Evolutionary conservation across 2,113 vertebrate species (phyloP), one percentile per base, ranked within the genome.

Genomic region (Macquaria australasica): DNA sequence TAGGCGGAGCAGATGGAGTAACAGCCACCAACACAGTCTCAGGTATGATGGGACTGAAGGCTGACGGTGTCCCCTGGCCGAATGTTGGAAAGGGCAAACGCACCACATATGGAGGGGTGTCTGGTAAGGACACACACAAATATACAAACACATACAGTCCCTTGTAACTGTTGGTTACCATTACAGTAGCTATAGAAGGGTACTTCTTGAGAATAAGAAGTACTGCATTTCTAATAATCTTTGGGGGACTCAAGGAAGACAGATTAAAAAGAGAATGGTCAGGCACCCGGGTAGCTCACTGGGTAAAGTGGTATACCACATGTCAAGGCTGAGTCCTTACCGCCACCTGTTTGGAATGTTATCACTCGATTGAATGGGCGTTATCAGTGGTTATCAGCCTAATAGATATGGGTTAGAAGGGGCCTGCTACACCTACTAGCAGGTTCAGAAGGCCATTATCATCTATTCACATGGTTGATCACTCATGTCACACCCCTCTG

Each of bases 21-120:
- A 99, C 98, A 59, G 98, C 98, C 90, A 98, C 97, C 84, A 99
- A 98, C 93, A 99, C 97, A 0, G 97, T 99, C 85, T 98, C 97
- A 20, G 98, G 97, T 43, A 87, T 99, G 93, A 99, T 98, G 97
- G 97, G 96, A 88, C 92, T 99, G 72, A 96, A 94, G 91, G 96
- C 96, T 4, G 96, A 98, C 15, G 95, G 96, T 58, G 93, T 95
- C 50, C 98, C 98, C 62, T 98, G 98, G 98, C 98, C 98, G 8
- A 91, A 96, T n/a, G 96, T 99, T 75, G 97, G 98, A 85, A 4
- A 21, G 59, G 94, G 76, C 56, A 96, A 95, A 89, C 95, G 94
- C 85, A 98, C 97, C 67, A 97, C 98, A 16, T 99, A 98, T 48
- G 97, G 98, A 84, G 97, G 97, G 0, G 56, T 98, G 87, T 99